Percentiles rank a stretch among this genome's conserved stretches.
Conservation (phyloP, 2,888 invertebrate species). For the Pyrocoelia pectoralis region DNA sequence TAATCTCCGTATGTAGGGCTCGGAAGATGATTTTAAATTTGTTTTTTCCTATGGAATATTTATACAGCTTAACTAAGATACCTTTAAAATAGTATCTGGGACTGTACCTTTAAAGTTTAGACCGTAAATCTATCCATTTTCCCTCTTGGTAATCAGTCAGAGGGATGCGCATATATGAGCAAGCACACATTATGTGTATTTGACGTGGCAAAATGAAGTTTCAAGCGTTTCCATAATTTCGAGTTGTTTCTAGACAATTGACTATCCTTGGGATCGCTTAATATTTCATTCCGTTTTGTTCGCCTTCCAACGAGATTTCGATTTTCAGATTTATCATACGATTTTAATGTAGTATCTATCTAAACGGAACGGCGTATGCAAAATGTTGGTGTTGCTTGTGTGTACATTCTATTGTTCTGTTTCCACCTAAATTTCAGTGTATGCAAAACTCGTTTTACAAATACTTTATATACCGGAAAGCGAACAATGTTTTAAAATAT, state of each 20-base stretch:
- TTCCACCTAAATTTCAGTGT: slow-evolving; percentile 6
- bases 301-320: slow-evolving; percentile 21
- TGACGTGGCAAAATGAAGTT: slow-evolving; percentile 27
- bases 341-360: slow-evolving; percentile 17
- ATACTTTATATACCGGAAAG: neutral
- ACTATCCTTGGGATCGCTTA: slow-evolving; percentile 15
- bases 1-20: slow-evolving; percentile 29
- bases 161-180: slow-evolving; percentile 28
- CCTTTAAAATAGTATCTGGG: slow-evolving; percentile 23
- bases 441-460: neutral
- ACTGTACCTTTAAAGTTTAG: slow-evolving; percentile 24
- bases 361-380: slow-evolving; percentile 20
- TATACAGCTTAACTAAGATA: neutral
- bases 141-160: slow-evolving; percentile 25
- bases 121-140: slow-evolving; percentile 23
- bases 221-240: slow-evolving; percentile 18
- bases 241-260: slow-evolving; percentile 24
- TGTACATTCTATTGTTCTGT: slow-evolving; percentile 13
- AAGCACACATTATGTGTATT: slow-evolving; percentile 28
- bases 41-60: neutral
- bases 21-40: neutral
- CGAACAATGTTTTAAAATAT: neutral
- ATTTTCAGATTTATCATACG: slow-evolving; percentile 28
- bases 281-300: slow-evolving; percentile 20
- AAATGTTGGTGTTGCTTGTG: no score